Percentiles rank a stretch among this genome's conserved stretches.
These are phyloP conservation scores for Decapterus maruadsi DNA, from an alignment of 2,797 vertebrate genomes.

Conservation along the genomic window DNA sequence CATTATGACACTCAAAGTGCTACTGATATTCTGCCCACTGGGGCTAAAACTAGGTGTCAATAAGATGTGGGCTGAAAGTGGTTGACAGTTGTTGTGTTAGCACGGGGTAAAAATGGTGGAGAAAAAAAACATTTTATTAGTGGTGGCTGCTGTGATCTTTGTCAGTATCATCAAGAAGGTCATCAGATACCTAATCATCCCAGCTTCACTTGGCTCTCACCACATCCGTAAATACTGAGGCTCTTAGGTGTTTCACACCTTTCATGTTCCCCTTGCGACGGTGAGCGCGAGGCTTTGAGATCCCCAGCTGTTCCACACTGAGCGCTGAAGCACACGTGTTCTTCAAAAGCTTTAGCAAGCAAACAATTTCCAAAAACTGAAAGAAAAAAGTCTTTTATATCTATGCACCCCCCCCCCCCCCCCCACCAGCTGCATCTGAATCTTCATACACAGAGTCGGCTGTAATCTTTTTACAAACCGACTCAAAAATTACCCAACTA, in stretches of 20 bases:
- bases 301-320: slow-evolving; percentile 33
- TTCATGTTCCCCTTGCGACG: slow-evolving; percentile 54
- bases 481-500: no score
- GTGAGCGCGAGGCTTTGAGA: slow-evolving; percentile 34
- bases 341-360: slow-evolving; percentile 34
- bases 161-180: slow-evolving; percentile 50
- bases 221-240: slow-evolving; percentile 57
- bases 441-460: no score
- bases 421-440: background rate
- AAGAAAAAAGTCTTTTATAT: slow-evolving; percentile 37
- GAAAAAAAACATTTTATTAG: slow-evolving; percentile 15
- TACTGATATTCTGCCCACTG: slow-evolving; percentile 11
- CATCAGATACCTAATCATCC: slow-evolving; percentile 48
- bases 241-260: slow-evolving; percentile 50
- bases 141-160: slow-evolving; percentile 66
- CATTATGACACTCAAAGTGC: background rate
- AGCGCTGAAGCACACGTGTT: slow-evolving; percentile 25
- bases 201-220: slow-evolving; percentile 40
- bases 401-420: slow-evolving; percentile 26
- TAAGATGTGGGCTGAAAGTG: background rate
- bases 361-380: slow-evolving; percentile 42
- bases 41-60: slow-evolving; percentile 7
- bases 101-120: background rate
- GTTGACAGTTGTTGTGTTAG: background rate
- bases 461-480: no score